These are phyloP conservation scores for Sphenodon punctatus DNA, from an alignment of 2,797 vertebrate species.

Conservation along the genomic window DNA sequence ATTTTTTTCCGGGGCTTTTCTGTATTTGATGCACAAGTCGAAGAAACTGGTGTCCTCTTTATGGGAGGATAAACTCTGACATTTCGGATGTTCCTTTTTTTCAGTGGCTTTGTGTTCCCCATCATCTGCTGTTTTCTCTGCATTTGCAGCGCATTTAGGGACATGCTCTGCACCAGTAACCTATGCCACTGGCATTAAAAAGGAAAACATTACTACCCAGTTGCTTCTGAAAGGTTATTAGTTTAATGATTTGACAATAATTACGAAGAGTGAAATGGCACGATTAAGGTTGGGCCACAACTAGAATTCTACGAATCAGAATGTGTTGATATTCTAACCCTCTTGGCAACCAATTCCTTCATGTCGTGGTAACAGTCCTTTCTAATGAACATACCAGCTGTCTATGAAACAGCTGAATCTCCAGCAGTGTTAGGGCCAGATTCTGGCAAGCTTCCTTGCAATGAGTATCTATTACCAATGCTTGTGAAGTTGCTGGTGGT, in stretches of 20 bases:
- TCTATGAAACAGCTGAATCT: neutral
- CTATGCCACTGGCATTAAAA: slow-evolving; percentile 1
- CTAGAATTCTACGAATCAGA: slow-evolving; percentile 12
- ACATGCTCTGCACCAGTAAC: slow-evolving; percentile 4
- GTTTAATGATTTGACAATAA: neutral
- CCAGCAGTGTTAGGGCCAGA: neutral
- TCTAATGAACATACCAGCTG: neutral
- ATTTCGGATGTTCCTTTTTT: slow-evolving; percentile 6
- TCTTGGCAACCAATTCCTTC: neutral
- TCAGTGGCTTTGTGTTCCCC: neutral
- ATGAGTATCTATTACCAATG: too few species aligned
- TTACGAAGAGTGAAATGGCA: slow-evolving; percentile 7
- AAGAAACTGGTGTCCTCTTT: slow-evolving; percentile 16
- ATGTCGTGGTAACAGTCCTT: neutral
- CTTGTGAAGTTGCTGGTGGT: too few species aligned
- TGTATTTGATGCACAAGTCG: neutral
- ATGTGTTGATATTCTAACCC: slow-evolving; percentile 27
- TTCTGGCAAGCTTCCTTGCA: neutral
- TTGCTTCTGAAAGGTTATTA: slow-evolving; percentile 3
- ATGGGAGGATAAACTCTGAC: neutral
- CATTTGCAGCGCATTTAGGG: neutral
- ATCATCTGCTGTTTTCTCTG: slow-evolving; percentile 15
- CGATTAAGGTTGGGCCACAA: neutral
- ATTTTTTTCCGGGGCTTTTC: neutral
- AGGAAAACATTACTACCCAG: neutral